Base-by-base conservation (phyloP, 2,113 vertebrate genomes). In the Coturnix japonica region DNA sequence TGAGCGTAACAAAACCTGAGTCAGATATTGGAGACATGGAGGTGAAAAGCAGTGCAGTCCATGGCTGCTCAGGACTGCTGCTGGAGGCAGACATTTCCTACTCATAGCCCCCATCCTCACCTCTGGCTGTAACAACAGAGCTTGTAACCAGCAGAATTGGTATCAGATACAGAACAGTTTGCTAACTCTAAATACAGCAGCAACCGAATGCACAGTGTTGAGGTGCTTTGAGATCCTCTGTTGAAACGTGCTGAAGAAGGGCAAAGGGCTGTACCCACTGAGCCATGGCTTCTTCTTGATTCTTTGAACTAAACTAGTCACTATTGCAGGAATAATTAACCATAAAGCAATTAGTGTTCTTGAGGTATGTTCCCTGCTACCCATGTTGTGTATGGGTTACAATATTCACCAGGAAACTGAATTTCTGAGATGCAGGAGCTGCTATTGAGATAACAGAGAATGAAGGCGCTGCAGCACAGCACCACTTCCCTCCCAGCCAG, bases 171-270 rank as follows among this genome's bases (percentile, higher is more conserved):
- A 7, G 46, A 0, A 0, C 8, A 28, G 74, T 33, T 6, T n/a
- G 71, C 59, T 30, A 22, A 2, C 49, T 35, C 77, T 13, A 7
- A 39, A 6, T 2, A 0, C 6, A 5, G 15, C 15, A 12, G 65
- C 33, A 18, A 31, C 12, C 51, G 12, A 21, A 70, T 1, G 18
- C 15, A 14, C 1, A 4, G 28, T 5, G 33, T 49, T 78, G 89
- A 79, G 39, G 73, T 79, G 95, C 95, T 96, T 96, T 95, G 95
- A 95, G 95, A 95, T 95, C 95, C 95, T 95, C 95, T 95, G 92
- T 81, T 85, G 93, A 95, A 79, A 94, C 2, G 93, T 95, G 95
- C 95, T 95, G 90, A 86, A 84, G 83, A 91, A 90, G 53, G 90
- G 90, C 95, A 94, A 95, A 90, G 88, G 73, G 81, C 85, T 81